Percentiles rank a stretch among this genome's conserved stretches.
Conservation (phyloP, 2,888 invertebrate genomes). For the Kuschelorhynchus macadamiae region DNA sequence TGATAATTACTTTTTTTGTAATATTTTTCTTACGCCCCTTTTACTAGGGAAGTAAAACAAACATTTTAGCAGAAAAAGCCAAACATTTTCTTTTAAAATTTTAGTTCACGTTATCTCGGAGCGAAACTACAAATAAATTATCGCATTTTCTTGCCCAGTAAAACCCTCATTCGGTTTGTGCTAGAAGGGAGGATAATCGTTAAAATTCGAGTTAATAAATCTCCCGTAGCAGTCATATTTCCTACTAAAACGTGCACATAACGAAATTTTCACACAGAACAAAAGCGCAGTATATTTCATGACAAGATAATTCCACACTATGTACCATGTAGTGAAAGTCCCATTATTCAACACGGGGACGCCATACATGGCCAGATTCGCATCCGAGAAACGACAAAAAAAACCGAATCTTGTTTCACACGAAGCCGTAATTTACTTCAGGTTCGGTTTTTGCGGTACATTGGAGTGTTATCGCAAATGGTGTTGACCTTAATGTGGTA, state of each 20-base stretch:
- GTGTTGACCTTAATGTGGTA: background rate
- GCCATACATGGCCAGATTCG: slow-evolving; percentile 38
- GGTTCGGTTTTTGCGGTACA: background rate
- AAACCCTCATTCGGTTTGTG: no score
- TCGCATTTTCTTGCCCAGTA: no score
- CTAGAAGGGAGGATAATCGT: background rate
- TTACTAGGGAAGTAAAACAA: no score
- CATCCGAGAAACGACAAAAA: slow-evolving; percentile 24
- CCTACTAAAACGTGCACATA: background rate
- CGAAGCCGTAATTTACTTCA: slow-evolving; percentile 18
- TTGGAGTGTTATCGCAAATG: background rate
- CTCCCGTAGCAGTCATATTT: background rate
- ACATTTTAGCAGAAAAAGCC: no score
- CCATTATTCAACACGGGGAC: slow-evolving; percentile 36
- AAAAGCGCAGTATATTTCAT: slow-evolving; percentile 22
- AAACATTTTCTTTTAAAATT: no score
- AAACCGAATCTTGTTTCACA: slow-evolving; percentile 30
- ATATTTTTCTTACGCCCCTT: no score
- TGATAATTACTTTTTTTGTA: no score
- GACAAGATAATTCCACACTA: slow-evolving; percentile 17
- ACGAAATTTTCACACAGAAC: slow-evolving; percentile 2
- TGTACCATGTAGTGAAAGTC: slow-evolving; percentile 39
- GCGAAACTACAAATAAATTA: no score
- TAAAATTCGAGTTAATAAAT: background rate
- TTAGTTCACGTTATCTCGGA: no score